phyloP scores from a whole-genome alignment of 2,888 invertebrate genomes.

The Himalopsyche kuldschensis region DNA sequence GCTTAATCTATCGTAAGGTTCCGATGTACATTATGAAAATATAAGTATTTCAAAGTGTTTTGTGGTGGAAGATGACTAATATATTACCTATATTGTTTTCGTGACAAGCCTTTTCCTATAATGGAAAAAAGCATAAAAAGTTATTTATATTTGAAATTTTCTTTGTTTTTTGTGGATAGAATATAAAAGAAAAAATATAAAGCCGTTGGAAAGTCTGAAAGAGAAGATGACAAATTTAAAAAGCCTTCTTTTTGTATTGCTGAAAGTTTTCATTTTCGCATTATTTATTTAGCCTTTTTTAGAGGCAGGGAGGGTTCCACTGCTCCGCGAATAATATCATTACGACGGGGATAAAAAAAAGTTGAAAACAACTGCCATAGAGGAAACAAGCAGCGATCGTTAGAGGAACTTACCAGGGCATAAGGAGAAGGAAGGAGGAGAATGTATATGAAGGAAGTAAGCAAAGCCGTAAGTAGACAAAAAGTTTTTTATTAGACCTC shows the following conservation, averaged over 20 bases:
- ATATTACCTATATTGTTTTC: background rate
- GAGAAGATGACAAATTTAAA: background rate
- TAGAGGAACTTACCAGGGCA: conserved; percentile 12
- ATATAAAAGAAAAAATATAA: background rate
- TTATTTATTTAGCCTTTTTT: background rate
- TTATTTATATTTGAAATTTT: background rate
- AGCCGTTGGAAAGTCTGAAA: background rate
- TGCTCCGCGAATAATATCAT: background rate
- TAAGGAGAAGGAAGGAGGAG: conserved; percentile 17
- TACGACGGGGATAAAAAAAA: background rate
- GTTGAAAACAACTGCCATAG: background rate
- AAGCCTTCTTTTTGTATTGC: background rate
- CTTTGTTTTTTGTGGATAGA: background rate
- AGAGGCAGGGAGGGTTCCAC: background rate
- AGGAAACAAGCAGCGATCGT: conserved; percentile 18
- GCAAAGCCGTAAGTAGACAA: conserved; percentile 20
- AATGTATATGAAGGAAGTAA: conserved; percentile 31
- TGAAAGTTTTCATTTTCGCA: background rate
- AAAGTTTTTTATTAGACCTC: conserved; percentile 37
- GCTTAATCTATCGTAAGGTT: no score
- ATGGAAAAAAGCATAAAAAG: background rate
- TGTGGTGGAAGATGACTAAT: no score
- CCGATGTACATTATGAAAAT: no score
- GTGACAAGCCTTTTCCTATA: background rate
- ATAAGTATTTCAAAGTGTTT: no score